Base-by-base conservation (phyloP, 2,888 invertebrate species). In the Macrosiphum euphorbiae region DNA sequence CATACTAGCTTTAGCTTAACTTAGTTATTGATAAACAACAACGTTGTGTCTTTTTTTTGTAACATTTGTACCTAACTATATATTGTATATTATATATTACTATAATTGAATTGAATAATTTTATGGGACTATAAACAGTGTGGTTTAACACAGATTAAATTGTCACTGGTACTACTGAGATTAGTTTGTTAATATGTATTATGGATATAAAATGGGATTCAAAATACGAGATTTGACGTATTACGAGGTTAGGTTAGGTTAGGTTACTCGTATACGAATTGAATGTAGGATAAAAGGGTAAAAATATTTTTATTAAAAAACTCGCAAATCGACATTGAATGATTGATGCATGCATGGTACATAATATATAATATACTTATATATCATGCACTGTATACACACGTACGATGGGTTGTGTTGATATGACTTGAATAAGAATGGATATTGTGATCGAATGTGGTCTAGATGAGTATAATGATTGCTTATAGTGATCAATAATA, bases 191-290 rank as follows among this genome's bases (percentile, higher is more conserved):
- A 67, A 55, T 88, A 47, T 61, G 47, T 44, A 47, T n/a, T 90
- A 61, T 90, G n/a, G n/a, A 61, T 28, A 86, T 86, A 47, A 1
- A 50, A 78, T 28, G 26, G 16, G 20, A 91, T 91, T 26, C n/a
- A 52, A 52, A 52, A 85, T 55, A 91, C 11, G 84, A 91, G 84
- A 55, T 55, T 91, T 55, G n/a, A 91, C 55, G 84, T 85, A 41
- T 8, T 47, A n/a, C n/a, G n/a, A n/a, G n/a, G n/a, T n/a, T n/a
- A n/a, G n/a, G n/a, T n/a, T n/a, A n/a, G n/a, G n/a, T n/a, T n/a
- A n/a, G n/a, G n/a, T n/a, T n/a, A n/a, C n/a, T n/a, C n/a, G n/a
- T n/a, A 47, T 47, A 11, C 47, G 47, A 78, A 35, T 35, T 35
- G 20, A 78, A 85, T 85, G 5, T 28, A 44, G 44, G 28, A 11